These are phyloP conservation scores for Peromyscus polionotus DNA, from an alignment of 2,113 vertebrate genomes.

Conservation along the genomic window DNA sequence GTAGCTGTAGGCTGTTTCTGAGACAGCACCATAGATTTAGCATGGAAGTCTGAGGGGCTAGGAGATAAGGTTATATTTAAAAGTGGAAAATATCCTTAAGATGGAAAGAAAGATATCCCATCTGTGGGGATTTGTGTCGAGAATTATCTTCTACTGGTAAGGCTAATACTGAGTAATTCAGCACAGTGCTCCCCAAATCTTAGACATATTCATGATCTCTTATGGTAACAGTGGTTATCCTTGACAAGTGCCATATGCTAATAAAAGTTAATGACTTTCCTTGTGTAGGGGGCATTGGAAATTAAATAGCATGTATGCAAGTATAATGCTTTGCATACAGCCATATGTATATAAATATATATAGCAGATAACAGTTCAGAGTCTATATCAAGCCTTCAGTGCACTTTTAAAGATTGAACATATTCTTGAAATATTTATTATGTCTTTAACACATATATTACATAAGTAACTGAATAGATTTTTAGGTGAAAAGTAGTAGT, in stretches of 20 bases:
- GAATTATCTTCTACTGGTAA: not conserved
- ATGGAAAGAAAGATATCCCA: not conserved
- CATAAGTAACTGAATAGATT: slow-evolving; percentile 17
- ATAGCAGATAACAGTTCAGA: not conserved
- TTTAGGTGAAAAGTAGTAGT: slow-evolving; percentile 12
- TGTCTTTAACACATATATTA: slow-evolving; percentile 11
- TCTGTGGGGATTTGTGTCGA: not conserved
- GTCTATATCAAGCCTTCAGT: not conserved
- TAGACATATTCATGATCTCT: not conserved
- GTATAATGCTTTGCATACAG: not conserved
- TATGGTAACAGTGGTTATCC: slow-evolving; percentile 34
- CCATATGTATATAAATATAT: not conserved
- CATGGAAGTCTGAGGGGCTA: not conserved
- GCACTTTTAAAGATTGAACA: slow-evolving; percentile 4
- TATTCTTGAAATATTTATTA: not conserved
- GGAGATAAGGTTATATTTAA: slow-evolving; percentile 25
- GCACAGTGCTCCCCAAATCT: slow-evolving; percentile 13
- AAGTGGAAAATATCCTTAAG: slow-evolving; percentile 41
- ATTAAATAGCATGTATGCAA: not conserved
- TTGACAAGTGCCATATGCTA: slow-evolving; percentile 2
- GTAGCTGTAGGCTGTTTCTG: not conserved
- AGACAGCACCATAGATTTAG: not conserved
- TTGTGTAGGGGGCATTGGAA: rapidly evolving
- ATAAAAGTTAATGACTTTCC: not conserved
- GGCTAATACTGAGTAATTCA: slow-evolving; percentile 51